Evolutionary conservation across 2,113 vertebrate species (phyloP), one percentile per base, ranked within the genome.

Genomic region (Chlorodrepanis virens): DNA sequence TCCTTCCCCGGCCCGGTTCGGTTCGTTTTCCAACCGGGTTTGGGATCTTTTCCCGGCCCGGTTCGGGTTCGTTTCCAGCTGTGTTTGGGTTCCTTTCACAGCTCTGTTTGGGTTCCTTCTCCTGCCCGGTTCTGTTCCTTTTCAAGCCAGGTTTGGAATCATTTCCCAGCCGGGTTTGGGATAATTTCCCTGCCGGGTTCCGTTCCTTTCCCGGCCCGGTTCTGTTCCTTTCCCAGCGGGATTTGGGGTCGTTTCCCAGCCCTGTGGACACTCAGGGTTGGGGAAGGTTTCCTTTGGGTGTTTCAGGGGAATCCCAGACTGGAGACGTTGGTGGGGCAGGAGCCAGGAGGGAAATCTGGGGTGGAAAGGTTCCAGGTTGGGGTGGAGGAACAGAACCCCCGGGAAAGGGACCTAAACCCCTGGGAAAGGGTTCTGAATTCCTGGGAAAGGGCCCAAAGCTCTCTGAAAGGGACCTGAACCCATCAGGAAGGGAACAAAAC

Each of bases 131-230:
- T 39, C 39, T 39, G 39, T 39, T 39, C 10, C 39, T 29, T 37
- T 25, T 1, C 10, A 14, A 2, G 21, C 14, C 14, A 1, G 3
- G 14, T 35, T 24, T 14, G 39, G 39, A 35, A 3, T 40, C 27
- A 2, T 40, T 40, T 16, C 20, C 21, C 10, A 2, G n/a, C 10
- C 3, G 0, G 14, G 37, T 31, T 54, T 14, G 39, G 39, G 60
- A 3, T 40, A 27, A 2, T 40, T 40, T 16, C 20, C 21, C 10
- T 3, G n/a, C 10, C 3, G 0, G 14, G 37, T 31, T 54, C 11
- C 7, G 31, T 4, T 56, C 44, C 35, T 25, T 50, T 50, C 49
- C 24, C 24, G 6, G 47, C 39, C 8, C 40, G 40, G 14, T 42
- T 42, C 40, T 42, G 40, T 42, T 44, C 44, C 18, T 11, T 49